phyloP scores from a whole-genome alignment of 1,140 invertebrate species.

The Drosophila tani region DNA sequence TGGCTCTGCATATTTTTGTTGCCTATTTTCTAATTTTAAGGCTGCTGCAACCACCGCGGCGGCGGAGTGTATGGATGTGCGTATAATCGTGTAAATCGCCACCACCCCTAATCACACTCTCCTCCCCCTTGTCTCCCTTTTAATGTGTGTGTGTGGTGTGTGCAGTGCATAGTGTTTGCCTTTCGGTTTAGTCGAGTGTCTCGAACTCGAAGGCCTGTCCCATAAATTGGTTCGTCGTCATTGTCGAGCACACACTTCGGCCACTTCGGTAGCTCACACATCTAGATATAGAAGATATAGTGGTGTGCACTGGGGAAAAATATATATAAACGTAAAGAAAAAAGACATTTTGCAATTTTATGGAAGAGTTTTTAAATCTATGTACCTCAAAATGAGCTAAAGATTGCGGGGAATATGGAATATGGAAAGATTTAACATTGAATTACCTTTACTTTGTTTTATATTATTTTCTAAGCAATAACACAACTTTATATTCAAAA shows the following conservation, averaged over 20 bases:
- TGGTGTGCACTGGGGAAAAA: conserved; percentile 4
- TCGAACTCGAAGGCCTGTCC: conserved; percentile 48
- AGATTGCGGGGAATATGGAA: no score
- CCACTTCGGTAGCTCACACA: conserved; percentile 62
- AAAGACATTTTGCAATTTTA: no score
- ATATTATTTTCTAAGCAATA: no score
- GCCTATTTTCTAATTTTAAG: conserved; percentile 74
- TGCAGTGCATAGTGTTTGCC: conserved; percentile 51
- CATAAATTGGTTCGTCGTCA: conserved; percentile 77
- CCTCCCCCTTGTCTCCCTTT: not conserved
- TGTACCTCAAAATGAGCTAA: no score
- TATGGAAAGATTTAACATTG: no score
- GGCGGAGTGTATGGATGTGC: no score
- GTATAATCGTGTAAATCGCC: not conserved
- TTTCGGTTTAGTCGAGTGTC: conserved; percentile 59
- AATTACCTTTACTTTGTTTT: no score
- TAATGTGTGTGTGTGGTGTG: conserved; percentile 24
- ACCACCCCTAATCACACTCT: conserved; percentile 20
- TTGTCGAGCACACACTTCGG: conserved; percentile 66
- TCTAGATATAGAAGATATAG: conserved; percentile 19
- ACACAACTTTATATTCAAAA: no score
- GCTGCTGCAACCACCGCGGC: conserved; percentile 21
- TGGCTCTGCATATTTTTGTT: conserved; percentile 47
- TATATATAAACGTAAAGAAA: no score
- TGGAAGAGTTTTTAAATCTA: not conserved